phyloP scores from a whole-genome alignment of 64 coral and sea anemone species.

The Montipora sp. region DNA sequence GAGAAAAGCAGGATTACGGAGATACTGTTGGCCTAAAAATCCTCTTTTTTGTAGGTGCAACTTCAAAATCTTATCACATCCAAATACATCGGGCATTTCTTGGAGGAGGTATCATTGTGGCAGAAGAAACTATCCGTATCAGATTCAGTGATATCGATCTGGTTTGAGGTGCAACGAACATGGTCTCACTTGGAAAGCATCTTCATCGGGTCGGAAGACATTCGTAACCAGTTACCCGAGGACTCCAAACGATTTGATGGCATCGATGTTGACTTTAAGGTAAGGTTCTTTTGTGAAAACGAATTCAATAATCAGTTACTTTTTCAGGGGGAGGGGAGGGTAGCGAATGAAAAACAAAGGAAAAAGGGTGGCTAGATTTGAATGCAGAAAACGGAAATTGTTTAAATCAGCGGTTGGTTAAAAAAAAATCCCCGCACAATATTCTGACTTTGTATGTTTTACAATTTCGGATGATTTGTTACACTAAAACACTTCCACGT shows the following conservation, averaged over 20 bases:
- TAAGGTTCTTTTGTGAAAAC: background rate
- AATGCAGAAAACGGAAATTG: no score
- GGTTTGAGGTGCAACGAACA: conserved; percentile 99
- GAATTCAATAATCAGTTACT: no score
- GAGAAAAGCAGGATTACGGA: no score
- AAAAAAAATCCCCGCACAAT: no score
- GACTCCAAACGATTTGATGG: conserved; percentile 99
- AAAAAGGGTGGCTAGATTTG: no score
- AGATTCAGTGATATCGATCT: conserved; percentile 98
- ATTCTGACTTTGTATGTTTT: no score
- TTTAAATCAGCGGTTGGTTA: no score
- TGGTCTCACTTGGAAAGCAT: conserved; percentile 99
- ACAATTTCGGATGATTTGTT: no score
- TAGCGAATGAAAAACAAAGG: no score
- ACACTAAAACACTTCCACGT: no score
- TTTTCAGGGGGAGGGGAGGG: no score
- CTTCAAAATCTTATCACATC: conserved; percentile 99
- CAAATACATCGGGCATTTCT: conserved; percentile 99
- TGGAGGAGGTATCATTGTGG: conserved; percentile 97
- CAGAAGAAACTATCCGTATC: conserved; percentile 96
- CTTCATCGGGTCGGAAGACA: conserved; percentile 99
- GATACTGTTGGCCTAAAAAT: no score
- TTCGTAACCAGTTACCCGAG: conserved; percentile 95
- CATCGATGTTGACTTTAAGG: conserved; percentile 96
- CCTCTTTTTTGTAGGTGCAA: conserved; percentile 27